phyloP scores from a whole-genome alignment of 2,113 vertebrate genomes.

The Platysternon megacephalum region DNA sequence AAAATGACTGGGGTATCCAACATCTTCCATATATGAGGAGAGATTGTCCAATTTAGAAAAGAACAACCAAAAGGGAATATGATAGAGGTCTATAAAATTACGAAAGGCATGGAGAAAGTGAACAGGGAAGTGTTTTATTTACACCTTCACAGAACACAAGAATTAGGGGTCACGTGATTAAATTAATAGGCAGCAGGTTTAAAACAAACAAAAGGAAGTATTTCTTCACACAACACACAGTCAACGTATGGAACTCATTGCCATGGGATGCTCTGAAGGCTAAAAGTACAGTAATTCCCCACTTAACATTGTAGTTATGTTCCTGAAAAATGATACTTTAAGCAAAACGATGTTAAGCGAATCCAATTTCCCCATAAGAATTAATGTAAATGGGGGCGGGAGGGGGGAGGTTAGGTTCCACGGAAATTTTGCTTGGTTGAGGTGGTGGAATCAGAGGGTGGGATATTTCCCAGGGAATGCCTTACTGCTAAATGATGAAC shows the following conservation, averaged over 20 bases:
- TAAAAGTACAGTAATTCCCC: neutral
- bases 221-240: neutral
- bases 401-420: no score
- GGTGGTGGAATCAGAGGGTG: no score
- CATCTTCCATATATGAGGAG: neutral
- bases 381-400: no score
- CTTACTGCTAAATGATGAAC: no score
- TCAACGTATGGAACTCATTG: neutral
- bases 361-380: no score
- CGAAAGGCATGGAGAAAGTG: neutral
- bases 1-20: neutral
- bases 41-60: neutral
- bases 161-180: neutral
- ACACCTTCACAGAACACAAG: neutral
- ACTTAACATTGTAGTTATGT: no score
- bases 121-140: neutral
- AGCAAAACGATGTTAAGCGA: no score
- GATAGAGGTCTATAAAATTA: neutral
- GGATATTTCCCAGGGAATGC: no score
- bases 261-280: neutral
- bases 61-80: neutral
- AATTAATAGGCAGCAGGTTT: neutral
- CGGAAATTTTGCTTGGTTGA: no score
- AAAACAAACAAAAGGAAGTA: neutral
- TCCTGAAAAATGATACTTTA: no score